Evolutionary conservation across 2,888 invertebrate species (phyloP), one percentile per base, ranked within the genome.

Genomic region (Ditylenchus weischeri): DNA sequence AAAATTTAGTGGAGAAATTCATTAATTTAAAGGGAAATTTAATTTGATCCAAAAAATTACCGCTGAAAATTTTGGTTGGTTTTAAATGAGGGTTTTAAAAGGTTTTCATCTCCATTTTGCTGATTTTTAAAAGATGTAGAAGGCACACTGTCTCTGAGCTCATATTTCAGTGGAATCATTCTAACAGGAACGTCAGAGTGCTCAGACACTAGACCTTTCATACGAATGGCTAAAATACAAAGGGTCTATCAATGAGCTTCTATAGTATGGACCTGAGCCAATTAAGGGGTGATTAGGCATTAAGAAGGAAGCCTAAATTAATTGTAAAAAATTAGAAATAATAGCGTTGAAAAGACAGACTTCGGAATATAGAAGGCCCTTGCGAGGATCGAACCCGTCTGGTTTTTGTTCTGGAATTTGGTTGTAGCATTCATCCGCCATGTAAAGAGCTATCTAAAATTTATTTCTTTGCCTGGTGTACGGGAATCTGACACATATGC

Each of bases 351-450:
- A 50, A 21, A 50, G 21, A 50, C 50, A 19, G 18, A 50, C 50
- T 6, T 50, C 50, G 18, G 50, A 50, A 50, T 50, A 50, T 6
- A 50, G 6, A 50, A 50, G 50, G 5, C 50, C 50, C 21, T 50
- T 50, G 50, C 50, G 50, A 21, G 50, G 50, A 50, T 50, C 50
- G 21, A 50, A 50, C 18, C 50, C 18, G 6, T 50, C 50, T 19
- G 50, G 50, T 50, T 50, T 50, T 21, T 50, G 50, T 50, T 50
- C 50, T 19, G 50, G 50, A 50, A 19, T 19, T 21, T 50, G 50
- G 21, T 50, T 50, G 21, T 21, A 50, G 61, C 72, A 57, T 48
- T 38, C 58, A 29, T 57, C 58, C 6, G 29, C 58, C 58, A 57
- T 57, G 18, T 19, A 57, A 19, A 57, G n/a, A 57, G 58, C 58